Conservation (phyloP, 1,140 invertebrate species). For the Mercenaria mercenaria region DNA sequence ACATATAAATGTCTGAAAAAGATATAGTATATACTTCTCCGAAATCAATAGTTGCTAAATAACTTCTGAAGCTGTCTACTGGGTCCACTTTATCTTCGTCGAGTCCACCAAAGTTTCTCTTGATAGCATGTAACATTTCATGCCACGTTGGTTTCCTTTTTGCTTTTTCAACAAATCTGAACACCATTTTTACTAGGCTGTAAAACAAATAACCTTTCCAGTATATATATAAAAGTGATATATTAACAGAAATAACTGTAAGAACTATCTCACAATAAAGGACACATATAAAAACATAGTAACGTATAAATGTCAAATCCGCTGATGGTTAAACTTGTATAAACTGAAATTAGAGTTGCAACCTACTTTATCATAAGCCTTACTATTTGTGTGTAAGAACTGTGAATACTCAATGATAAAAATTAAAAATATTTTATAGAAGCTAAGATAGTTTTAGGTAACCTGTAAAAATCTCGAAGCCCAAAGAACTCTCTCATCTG, state of each 20-base stretch:
- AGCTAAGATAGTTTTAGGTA: neutral
- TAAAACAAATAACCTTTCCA: conserved; percentile 70
- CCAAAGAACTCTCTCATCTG: conserved; percentile 83
- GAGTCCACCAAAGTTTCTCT: conserved; percentile 81
- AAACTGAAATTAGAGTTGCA: too few species aligned
- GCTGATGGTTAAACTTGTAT: too few species aligned
- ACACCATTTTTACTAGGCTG: conserved; percentile 83
- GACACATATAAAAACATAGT: too few species aligned
- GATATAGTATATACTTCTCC: neutral
- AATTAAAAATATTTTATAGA: too few species aligned
- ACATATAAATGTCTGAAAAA: too few species aligned
- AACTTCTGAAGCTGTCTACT: conserved; percentile 71
- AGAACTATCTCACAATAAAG: neutral
- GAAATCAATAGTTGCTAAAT: conserved; percentile 55
- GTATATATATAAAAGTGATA: too few species aligned
- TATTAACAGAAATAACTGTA: neutral
- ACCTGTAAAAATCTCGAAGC: conserved; percentile 83
- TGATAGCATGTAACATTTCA: conserved; percentile 77
- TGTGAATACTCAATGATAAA: too few species aligned
- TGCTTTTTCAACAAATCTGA: conserved; percentile 70
- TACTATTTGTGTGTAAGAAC: too few species aligned
- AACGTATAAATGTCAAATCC: too few species aligned
- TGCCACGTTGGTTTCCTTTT: conserved; percentile 70
- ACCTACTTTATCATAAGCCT: too few species aligned
- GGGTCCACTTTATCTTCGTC: conserved; percentile 72